A percentile compares a stretch with the other conserved stretches of the same genome.
Evolutionary conservation across 2,888 invertebrate genomes (phyloP).

Genomic region (Geotrupes spiniger): DNA sequence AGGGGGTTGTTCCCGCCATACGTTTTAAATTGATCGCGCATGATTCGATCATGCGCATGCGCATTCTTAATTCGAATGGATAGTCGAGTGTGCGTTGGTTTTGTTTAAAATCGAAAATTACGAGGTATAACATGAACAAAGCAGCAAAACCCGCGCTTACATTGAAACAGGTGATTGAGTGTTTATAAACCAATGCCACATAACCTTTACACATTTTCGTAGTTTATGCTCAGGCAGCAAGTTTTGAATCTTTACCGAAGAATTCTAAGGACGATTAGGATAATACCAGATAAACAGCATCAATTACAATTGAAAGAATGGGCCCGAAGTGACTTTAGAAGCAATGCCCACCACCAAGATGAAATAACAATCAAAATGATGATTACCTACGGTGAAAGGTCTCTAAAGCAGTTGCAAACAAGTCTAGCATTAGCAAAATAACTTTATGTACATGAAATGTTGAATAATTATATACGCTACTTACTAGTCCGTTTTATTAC

Average conservation of each 20-base stretch:
- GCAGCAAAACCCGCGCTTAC: constrained; percentile 46
- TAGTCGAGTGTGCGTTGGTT: too few species aligned
- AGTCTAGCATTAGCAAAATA: constrained; percentile 62
- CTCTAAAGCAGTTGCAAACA: constrained; percentile 64
- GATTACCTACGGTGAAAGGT: constrained; percentile 67
- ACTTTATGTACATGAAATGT: constrained; percentile 20
- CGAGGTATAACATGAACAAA: constrained; percentile 9
- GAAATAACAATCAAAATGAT: constrained; percentile 71
- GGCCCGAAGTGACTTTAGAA: constrained; percentile 72
- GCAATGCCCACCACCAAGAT: constrained; percentile 67
- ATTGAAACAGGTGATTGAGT: constrained; percentile 62
- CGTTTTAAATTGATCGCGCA: constrained; percentile 36
- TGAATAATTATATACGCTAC: constrained; percentile 10
- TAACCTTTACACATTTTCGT: constrained; percentile 38
- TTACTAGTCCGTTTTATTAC: constrained; percentile 11
- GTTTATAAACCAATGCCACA: neutral
- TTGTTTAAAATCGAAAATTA: too few species aligned
- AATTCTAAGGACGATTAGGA: constrained; percentile 65
- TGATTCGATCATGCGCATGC: constrained; percentile 1
- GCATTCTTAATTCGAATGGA: too few species aligned
- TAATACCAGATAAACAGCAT: constrained; percentile 63
- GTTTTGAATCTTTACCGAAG: constrained; percentile 73
- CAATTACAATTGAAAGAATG: constrained; percentile 67
- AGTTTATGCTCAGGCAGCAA: constrained; percentile 80
- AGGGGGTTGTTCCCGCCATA: constrained; percentile 45